Evolutionary conservation across 2,888 invertebrate genomes (phyloP).

Genomic region (Busseola fusca): DNA sequence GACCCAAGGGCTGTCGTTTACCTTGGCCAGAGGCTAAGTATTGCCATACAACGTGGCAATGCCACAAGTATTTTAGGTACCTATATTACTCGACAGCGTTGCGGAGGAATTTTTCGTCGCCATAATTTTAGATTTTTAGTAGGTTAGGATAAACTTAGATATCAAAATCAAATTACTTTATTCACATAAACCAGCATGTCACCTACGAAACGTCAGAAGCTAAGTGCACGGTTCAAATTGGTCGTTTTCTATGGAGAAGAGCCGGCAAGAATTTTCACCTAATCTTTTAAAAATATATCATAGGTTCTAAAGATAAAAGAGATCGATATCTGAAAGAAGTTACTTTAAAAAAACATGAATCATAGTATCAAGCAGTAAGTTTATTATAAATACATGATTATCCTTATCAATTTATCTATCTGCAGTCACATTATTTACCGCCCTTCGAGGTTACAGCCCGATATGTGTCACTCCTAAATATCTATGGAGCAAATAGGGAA

Average conservation of each 20-base stretch:
- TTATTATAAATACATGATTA: constrained; percentile 18
- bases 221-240: no score
- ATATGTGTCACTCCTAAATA: constrained; percentile 53
- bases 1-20: background rate
- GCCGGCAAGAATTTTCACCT: no score
- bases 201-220: no score
- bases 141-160: background rate
- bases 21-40: background rate
- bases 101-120: background rate
- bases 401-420: constrained; percentile 32
- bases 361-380: background rate
- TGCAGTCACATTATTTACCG: constrained; percentile 34
- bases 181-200: no score
- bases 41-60: constrained; percentile 1
- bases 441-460: constrained; percentile 33
- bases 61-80: background rate
- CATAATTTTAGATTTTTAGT: background rate
- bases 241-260: no score
- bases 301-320: background rate
- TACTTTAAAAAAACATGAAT: background rate
- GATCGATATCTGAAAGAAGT: background rate
- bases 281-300: no score
- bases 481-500: constrained; percentile 55
- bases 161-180: no score
- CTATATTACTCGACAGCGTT: background rate